These are phyloP conservation scores for Hesperophylax magnus DNA, from an alignment of 1,140 invertebrate genomes.

Conservation along the genomic window DNA sequence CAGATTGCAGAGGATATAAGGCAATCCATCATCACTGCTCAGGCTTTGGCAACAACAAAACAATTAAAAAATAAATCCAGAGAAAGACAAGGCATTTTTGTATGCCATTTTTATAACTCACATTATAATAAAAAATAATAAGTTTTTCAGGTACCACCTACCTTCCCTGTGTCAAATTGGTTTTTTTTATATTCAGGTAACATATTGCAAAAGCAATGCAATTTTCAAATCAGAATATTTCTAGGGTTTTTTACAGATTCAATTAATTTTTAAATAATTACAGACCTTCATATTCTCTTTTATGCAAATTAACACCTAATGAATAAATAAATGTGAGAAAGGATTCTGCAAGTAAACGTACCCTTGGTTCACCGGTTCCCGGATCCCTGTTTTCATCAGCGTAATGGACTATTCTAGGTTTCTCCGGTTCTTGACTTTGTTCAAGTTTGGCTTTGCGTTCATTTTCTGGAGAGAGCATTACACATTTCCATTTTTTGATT, in stretches of 20 bases:
- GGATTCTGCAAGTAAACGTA: slow-evolving; percentile 44
- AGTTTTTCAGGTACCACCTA: too few species aligned
- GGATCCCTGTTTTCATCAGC: slow-evolving; percentile 58
- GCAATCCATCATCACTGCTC: slow-evolving; percentile 17
- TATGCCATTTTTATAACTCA: too few species aligned
- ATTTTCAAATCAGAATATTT: too few species aligned
- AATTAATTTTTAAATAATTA: too few species aligned
- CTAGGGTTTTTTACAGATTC: too few species aligned
- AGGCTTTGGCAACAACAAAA: slow-evolving; percentile 28
- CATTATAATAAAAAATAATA: too few species aligned
- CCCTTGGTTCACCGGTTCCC: slow-evolving; percentile 66
- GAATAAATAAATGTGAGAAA: neutral
- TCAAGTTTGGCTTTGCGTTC: slow-evolving; percentile 64
- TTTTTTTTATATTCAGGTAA: too few species aligned
- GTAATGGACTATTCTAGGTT: slow-evolving; percentile 66
- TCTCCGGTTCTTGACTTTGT: slow-evolving; percentile 62
- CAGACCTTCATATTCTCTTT: neutral
- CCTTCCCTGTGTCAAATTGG: too few species aligned
- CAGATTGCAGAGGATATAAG: slow-evolving; percentile 29
- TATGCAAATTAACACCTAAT: neutral
- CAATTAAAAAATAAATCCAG: slow-evolving; percentile 8
- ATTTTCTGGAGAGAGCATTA: slow-evolving; percentile 79
- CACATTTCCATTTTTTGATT: slow-evolving; percentile 82
- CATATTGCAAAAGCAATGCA: too few species aligned
- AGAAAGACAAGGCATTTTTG: neutral